These are phyloP conservation scores for Setophaga kirtlandii DNA, from an alignment of 2,113 vertebrate species.

Conservation along the genomic window DNA sequence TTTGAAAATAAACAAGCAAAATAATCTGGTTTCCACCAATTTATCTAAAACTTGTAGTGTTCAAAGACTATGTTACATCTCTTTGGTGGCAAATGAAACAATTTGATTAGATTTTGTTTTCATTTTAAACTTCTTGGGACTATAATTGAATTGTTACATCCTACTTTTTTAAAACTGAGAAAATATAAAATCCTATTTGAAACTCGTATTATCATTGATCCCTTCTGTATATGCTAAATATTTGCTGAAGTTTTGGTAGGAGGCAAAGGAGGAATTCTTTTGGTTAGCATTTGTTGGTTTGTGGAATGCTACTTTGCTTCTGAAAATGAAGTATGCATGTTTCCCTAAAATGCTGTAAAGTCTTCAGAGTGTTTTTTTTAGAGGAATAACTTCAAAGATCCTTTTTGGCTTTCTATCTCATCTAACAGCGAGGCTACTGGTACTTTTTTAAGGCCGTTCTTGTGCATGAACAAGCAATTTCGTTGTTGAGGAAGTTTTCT, in stretches of 20 bases:
- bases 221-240: background rate
- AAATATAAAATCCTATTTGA: background rate
- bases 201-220: background rate
- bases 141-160: background rate
- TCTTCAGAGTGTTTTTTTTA: slow-evolving; percentile 17
- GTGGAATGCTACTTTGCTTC: background rate
- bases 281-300: background rate
- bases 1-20: background rate
- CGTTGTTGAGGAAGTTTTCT: background rate
- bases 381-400: slow-evolving; percentile 12
- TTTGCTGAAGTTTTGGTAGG: background rate
- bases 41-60: background rate
- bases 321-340: background rate
- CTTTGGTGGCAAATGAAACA: background rate
- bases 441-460: slow-evolving; percentile 12
- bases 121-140: background rate
- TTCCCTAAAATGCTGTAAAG: slow-evolving; percentile 34
- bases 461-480: slow-evolving; percentile 1
- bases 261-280: background rate
- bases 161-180: background rate
- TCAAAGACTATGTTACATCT: background rate
- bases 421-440: background rate
- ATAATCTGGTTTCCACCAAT: background rate
- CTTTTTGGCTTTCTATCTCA: background rate
- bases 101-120: background rate